A percentile compares a stretch with the other conserved stretches of the same genome.
Evolutionary conservation across 2,888 invertebrate species (phyloP).

Genomic region (Bugula neritina): DNA sequence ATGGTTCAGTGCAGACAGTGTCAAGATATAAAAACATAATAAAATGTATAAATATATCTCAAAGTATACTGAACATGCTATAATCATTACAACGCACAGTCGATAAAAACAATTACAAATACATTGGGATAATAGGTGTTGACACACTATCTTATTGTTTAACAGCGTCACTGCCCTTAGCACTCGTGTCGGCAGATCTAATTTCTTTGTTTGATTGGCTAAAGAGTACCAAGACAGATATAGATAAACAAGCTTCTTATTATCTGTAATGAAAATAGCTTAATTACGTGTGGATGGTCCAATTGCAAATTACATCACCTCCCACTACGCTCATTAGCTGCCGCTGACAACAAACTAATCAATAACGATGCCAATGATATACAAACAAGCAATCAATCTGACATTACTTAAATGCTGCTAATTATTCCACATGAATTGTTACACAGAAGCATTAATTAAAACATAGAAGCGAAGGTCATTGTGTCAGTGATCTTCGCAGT

Average conservation of each 20-base stretch:
- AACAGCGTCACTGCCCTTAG: no score
- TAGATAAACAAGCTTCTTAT: background rate
- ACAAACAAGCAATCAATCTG: slow-evolving; percentile 20
- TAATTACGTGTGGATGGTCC: background rate
- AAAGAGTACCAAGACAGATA: background rate
- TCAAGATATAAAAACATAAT: no score
- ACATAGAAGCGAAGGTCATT: background rate
- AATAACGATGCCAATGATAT: slow-evolving; percentile 4
- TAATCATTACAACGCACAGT: no score
- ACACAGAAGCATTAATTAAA: background rate
- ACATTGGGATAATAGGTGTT: no score
- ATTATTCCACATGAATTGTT: slow-evolving; percentile 6
- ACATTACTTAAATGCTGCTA: slow-evolving; percentile 2
- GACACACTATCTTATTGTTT: no score
- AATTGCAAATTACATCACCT: background rate
- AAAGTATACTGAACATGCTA: no score
- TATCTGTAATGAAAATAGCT: background rate
- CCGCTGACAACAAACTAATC: slow-evolving; percentile 6
- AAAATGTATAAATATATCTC: no score
- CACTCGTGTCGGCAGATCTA: background rate
- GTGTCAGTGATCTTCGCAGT: slow-evolving; percentile 10
- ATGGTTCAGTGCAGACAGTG: no score
- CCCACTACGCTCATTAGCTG: slow-evolving; percentile 7
- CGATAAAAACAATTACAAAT: no score
- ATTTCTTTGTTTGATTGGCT: background rate